Percentiles rank a stretch among this genome's conserved stretches.
Evolutionary conservation across 2,113 vertebrate species (phyloP).

Genomic region (Orientallactaga bullata): DNA sequence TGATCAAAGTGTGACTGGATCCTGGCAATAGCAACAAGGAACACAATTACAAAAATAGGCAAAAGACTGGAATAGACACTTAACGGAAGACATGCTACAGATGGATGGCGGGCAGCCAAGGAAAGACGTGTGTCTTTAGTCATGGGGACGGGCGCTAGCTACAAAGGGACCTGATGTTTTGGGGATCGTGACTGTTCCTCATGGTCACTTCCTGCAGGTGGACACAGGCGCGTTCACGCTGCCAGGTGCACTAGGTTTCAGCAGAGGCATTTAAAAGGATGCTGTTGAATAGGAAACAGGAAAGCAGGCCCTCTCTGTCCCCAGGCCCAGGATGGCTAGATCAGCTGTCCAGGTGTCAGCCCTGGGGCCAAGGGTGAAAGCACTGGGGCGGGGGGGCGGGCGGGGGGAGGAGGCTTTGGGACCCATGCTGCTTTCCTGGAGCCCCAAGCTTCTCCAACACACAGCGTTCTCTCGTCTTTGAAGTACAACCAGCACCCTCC

Average conservation of each 20-base stretch:
- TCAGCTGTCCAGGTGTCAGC: background rate
- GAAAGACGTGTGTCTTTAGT: background rate
- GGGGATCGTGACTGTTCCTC: background rate
- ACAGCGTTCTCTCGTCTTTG: background rate
- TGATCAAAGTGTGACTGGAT: background rate
- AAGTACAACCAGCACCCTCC: background rate
- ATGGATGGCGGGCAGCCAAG: too few relatives aligned
- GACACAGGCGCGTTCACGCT: too few relatives aligned
- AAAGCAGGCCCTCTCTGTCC: background rate
- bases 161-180: background rate
- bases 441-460: background rate
- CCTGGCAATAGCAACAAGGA: background rate
- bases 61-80: background rate
- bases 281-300: background rate
- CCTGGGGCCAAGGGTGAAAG: background rate
- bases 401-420: background rate
- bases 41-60: background rate
- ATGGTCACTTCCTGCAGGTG: background rate
- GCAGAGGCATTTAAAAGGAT: background rate
- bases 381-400: too few relatives aligned
- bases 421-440: background rate
- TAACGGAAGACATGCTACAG: background rate
- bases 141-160: accelerated
- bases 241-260: too few relatives aligned
- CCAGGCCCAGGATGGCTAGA: background rate